phyloP scores from a whole-genome alignment of 1,140 invertebrate species.

The Diabrotica undecimpunctata region DNA sequence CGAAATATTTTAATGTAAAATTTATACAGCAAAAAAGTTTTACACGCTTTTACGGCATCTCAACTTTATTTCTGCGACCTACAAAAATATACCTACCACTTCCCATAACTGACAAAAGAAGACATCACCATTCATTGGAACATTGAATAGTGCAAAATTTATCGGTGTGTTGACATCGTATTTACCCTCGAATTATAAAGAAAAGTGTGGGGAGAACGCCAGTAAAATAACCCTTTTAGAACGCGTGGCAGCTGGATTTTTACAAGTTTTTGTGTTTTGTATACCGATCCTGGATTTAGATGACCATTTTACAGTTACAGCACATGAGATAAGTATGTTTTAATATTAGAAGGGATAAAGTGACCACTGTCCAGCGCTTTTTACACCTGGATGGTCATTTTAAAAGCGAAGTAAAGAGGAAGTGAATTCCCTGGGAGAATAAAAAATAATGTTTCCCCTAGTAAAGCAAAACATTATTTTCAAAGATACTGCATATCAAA shows the following conservation, averaged over 20 bases:
- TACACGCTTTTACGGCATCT: too few relatives aligned
- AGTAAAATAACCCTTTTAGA: background rate
- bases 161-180: slow-evolving; percentile 18
- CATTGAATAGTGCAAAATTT: slow-evolving; percentile 7
- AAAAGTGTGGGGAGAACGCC: slow-evolving; percentile 17
- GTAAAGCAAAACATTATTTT: too few relatives aligned
- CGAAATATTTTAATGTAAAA: too few relatives aligned
- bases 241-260: slow-evolving; percentile 16
- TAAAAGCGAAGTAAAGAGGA: too few relatives aligned
- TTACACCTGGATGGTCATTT: too few relatives aligned
- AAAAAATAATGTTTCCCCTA: too few relatives aligned
- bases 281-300: slow-evolving; percentile 5
- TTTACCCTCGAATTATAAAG: slow-evolving; percentile 16
- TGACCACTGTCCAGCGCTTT: too few relatives aligned
- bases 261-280: slow-evolving; percentile 6
- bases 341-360: too few relatives aligned
- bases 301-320: slow-evolving; percentile 16
- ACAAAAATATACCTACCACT: background rate
- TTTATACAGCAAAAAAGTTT: too few relatives aligned
- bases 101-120: slow-evolving; percentile 18
- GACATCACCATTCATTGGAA: slow-evolving; percentile 13
- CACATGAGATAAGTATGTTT: background rate
- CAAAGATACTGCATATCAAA: too few relatives aligned
- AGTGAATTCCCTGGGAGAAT: too few relatives aligned
- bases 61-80: too few relatives aligned